phyloP scores from a whole-genome alignment of 2,113 vertebrate genomes.

The Canis aureus region DNA sequence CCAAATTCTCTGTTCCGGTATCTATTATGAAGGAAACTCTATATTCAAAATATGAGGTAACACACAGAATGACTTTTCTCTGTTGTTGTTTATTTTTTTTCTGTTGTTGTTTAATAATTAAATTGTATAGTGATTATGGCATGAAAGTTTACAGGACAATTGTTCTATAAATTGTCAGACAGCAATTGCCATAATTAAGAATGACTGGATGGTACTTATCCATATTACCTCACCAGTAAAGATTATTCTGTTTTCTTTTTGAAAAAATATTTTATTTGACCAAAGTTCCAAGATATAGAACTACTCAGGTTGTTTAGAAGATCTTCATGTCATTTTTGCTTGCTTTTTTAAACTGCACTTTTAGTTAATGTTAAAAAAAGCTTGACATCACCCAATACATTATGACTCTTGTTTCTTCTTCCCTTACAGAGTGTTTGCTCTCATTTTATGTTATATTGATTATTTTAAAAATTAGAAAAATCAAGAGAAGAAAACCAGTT shows the following conservation, averaged over 20 bases:
- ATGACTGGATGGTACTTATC: background rate
- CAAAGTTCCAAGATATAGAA: background rate
- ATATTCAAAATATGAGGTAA: conserved; percentile 90
- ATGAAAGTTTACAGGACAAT: conserved; percentile 28
- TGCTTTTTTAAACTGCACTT: conserved; percentile 41
- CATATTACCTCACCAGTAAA: background rate
- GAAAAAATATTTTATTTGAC: conserved; percentile 52
- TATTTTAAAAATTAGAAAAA: conserved; percentile 39
- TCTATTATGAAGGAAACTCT: conserved; percentile 86
- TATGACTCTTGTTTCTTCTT: background rate
- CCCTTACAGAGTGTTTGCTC: background rate
- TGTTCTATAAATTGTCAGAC: background rate
- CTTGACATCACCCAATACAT: background rate
- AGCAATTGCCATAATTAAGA: background rate
- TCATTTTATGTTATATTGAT: background rate
- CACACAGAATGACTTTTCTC: background rate
- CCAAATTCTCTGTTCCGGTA: conserved; percentile 88
- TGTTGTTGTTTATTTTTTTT: background rate
- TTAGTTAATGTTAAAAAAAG: conserved; percentile 15
- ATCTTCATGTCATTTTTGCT: conserved; percentile 24
- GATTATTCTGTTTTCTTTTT: conserved; percentile 13
- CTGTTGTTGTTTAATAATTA: background rate
- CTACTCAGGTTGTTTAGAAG: background rate
- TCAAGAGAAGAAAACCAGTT: background rate
- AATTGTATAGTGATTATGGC: conserved; percentile 10